Conservation (phyloP, 2,113 vertebrate genomes). For the Gadus macrocephalus region DNA sequence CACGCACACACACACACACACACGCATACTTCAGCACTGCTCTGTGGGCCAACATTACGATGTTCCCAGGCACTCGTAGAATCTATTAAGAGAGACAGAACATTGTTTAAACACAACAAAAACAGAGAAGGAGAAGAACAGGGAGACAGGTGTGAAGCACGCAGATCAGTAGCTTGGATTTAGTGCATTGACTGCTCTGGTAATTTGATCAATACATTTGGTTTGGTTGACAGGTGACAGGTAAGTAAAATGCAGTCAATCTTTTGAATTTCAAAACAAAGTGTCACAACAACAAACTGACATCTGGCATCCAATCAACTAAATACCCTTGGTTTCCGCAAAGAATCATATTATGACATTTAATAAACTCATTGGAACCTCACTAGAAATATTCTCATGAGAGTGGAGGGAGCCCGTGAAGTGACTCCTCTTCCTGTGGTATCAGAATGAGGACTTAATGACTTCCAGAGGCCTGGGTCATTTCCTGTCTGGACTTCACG, state of each 20-base stretch:
- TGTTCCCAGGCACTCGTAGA: too few species aligned
- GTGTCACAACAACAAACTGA: background rate
- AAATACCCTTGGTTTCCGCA: too few species aligned
- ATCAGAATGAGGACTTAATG: constrained; percentile 60
- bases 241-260: too few species aligned
- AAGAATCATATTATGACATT: background rate
- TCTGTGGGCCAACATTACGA: too few species aligned
- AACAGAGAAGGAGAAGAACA: background rate
- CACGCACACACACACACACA: too few species aligned
- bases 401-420: constrained; percentile 30
- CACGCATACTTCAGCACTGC: too few species aligned
- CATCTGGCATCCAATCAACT: background rate
- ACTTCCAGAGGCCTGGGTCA: constrained; percentile 57
- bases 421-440: constrained; percentile 37
- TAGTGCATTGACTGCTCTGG: too few species aligned
- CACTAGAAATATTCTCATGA: constrained; percentile 21
- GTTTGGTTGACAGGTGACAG: too few species aligned
- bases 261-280: background rate
- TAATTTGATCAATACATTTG: background rate
- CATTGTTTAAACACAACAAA: background rate
- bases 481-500: constrained; percentile 57
- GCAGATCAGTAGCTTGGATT: background rate
- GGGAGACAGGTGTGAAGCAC: background rate
- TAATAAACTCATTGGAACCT: background rate
- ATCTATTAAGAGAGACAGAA: too few species aligned